A percentile compares a stretch with the other conserved stretches of the same genome.
These are phyloP conservation scores for Protomyctophum bolini DNA, from an alignment of 2,113 vertebrate genomes.

Conservation along the genomic window DNA sequence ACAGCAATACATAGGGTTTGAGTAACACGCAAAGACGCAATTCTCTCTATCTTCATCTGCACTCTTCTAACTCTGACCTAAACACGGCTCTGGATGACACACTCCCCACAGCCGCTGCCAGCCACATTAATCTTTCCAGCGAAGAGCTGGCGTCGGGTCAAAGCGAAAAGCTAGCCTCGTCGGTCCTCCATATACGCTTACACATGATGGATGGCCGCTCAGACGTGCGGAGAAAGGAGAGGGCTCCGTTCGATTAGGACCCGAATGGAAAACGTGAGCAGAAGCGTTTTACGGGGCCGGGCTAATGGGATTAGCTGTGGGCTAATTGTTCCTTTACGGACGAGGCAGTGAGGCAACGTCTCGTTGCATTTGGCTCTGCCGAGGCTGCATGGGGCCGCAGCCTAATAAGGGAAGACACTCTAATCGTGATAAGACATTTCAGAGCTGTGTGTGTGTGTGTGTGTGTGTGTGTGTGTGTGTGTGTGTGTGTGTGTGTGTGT, in stretches of 20 bases:
- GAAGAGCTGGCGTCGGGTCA: conserved; percentile 59
- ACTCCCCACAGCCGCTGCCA: conserved; percentile 56
- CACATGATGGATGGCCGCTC: conserved; percentile 70
- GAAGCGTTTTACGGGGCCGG: conserved; percentile 58
- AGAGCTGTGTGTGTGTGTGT: conserved; percentile 55
- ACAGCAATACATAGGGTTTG: neutral
- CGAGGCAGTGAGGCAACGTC: conserved; percentile 71
- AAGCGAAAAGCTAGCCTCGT: conserved; percentile 34
- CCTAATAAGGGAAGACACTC: conserved; percentile 80
- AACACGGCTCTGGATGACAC: conserved; percentile 62
- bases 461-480: conserved; percentile 32
- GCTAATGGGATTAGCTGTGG: conserved; percentile 76
- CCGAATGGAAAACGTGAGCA: conserved; percentile 72
- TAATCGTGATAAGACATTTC: conserved; percentile 74
- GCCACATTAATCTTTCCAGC: conserved; percentile 68
- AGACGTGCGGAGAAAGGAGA: conserved; percentile 58
- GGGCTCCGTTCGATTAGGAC: conserved; percentile 50
- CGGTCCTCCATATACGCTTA: conserved; percentile 63
- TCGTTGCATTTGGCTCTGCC: conserved; percentile 67
- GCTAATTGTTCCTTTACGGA: conserved; percentile 74
- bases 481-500: neutral
- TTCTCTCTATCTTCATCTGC: conserved; percentile 50
- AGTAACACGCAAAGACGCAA: conserved; percentile 15
- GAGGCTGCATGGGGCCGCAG: conserved; percentile 53
- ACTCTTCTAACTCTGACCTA: conserved; percentile 54